Evolutionary conservation across 2,888 invertebrate species (phyloP).

Genomic region (Metellina segmentata): DNA sequence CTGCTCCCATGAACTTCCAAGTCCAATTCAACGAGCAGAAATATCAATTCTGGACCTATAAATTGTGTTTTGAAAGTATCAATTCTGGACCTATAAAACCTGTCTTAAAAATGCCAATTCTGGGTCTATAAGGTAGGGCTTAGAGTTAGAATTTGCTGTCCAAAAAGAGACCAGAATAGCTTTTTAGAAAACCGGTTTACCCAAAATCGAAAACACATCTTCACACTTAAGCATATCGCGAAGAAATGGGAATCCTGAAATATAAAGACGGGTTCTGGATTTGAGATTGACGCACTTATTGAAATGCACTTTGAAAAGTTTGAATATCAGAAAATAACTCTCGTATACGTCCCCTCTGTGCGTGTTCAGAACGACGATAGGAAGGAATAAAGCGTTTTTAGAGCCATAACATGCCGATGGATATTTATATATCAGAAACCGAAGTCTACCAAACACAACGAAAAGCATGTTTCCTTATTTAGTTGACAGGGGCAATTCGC

Average conservation of each 20-base stretch:
- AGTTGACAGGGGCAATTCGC: neutral
- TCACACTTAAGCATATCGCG: conserved; percentile 20
- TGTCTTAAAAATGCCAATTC: neutral
- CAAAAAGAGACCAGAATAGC: neutral
- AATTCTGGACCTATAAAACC: neutral
- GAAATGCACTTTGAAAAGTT: conserved; percentile 40
- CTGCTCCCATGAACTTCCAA: too few relatives aligned
- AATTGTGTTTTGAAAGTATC: neutral
- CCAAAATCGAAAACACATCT: conserved; percentile 4
- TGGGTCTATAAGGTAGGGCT: neutral
- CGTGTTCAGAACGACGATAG: conserved; percentile 25
- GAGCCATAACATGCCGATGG: conserved; percentile 38
- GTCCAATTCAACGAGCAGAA: neutral
- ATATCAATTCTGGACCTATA: neutral
- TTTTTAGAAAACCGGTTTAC: neutral
- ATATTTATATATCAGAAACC: conserved; percentile 42
- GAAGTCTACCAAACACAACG: conserved; percentile 14
- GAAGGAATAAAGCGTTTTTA: conserved; percentile 49
- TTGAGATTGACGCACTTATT: conserved; percentile 38
- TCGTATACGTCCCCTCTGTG: conserved; percentile 27
- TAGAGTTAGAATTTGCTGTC: neutral
- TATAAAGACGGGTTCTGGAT: conserved; percentile 18
- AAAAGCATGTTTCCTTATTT: conserved; percentile 26
- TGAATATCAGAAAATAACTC: neutral
- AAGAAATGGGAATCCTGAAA: neutral